phyloP scores from a whole-genome alignment of 2,113 vertebrate species.

The Semnopithecus entellus region DNA sequence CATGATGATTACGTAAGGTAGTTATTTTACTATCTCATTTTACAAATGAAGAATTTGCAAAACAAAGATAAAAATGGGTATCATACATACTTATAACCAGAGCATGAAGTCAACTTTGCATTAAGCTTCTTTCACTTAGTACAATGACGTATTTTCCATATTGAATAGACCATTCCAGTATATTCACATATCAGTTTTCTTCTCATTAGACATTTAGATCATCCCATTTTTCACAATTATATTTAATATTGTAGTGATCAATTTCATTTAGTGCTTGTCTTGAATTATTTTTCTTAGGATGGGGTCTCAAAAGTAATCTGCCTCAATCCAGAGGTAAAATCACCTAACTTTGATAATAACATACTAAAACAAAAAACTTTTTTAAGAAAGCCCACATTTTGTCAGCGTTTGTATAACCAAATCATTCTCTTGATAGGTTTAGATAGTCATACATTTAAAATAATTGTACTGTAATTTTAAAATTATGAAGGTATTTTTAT shows the following conservation, averaged over 20 bases:
- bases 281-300: conserved; percentile 35
- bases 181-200: not conserved
- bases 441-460: not conserved
- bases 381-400: not conserved
- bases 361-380: not conserved
- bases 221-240: conserved; percentile 17
- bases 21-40: not conserved
- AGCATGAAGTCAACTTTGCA: not conserved
- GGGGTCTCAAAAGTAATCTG: not conserved
- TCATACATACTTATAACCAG: not conserved
- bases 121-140: not conserved
- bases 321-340: conserved; percentile 25
- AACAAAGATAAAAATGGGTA: not conserved
- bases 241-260: not conserved
- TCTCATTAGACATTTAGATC: not conserved
- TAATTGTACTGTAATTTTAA: not conserved
- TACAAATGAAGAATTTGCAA: not conserved
- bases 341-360: not conserved
- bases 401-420: not conserved
- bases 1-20: not conserved
- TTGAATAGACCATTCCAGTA: not conserved
- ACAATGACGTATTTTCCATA: not conserved
- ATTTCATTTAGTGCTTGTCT: not conserved
- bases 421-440: conserved; percentile 16
- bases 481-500: not conserved